phyloP scores from a whole-genome alignment of 2,113 vertebrate species.

The Gobiocypris rarus region DNA sequence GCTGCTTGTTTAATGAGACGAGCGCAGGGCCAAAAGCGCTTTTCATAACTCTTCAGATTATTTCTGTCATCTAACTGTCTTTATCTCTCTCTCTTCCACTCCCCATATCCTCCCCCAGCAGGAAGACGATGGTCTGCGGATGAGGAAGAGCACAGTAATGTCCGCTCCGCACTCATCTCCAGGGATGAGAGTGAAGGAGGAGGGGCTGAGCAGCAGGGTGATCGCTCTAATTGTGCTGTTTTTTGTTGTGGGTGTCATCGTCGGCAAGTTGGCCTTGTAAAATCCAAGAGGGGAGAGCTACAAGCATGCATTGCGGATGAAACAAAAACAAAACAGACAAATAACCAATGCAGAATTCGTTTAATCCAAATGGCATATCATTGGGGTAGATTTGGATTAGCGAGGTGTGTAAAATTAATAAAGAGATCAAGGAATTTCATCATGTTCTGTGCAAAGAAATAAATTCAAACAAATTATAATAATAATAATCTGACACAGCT shows the following conservation, averaged over 20 bases:
- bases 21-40: background rate
- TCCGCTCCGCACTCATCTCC: slow-evolving; percentile 79
- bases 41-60: slow-evolving; percentile 9
- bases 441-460: slow-evolving; percentile 76
- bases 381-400: slow-evolving; percentile 86
- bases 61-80: slow-evolving; percentile 23
- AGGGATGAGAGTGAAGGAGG: slow-evolving; percentile 81
- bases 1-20: slow-evolving; percentile 2
- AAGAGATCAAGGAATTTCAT: slow-evolving; percentile 64
- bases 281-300: slow-evolving; percentile 60
- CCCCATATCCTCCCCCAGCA: slow-evolving; percentile 55
- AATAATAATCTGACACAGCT: slow-evolving; percentile 83
- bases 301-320: slow-evolving; percentile 79
- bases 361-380: slow-evolving; percentile 82
- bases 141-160: slow-evolving; percentile 86
- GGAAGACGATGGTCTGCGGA: slow-evolving; percentile 94
- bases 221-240: slow-evolving; percentile 90
- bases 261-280: slow-evolving; percentile 97
- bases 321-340: slow-evolving; percentile 62
- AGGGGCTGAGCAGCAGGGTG: slow-evolving; percentile 86
- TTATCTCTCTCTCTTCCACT: background rate
- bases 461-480: background rate
- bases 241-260: slow-evolving; percentile 92
- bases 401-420: slow-evolving; percentile 79
- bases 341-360: slow-evolving; percentile 66